phyloP scores from a whole-genome alignment of 1,140 invertebrate genomes.

The Calliopsis andreniformis region DNA sequence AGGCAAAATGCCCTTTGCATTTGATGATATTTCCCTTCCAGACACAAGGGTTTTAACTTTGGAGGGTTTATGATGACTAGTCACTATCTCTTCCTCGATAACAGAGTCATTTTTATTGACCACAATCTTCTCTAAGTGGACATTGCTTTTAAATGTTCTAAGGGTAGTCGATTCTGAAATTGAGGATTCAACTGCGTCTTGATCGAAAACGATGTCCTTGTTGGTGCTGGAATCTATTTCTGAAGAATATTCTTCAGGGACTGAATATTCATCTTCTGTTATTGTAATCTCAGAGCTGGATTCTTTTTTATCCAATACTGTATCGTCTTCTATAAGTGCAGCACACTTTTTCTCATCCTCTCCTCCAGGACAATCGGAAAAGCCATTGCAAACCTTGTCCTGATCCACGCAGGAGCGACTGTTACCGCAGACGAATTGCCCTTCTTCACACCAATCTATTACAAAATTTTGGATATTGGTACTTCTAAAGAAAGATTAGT shows the following conservation, averaged over 20 bases:
- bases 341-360: slow-evolving; percentile 91
- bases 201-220: slow-evolving; percentile 51
- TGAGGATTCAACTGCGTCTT: slow-evolving; percentile 68
- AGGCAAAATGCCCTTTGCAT: slow-evolving; percentile 56
- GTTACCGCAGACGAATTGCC: slow-evolving; percentile 89
- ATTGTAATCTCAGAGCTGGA: neutral
- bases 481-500: neutral
- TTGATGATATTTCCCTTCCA: slow-evolving; percentile 73
- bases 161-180: slow-evolving; percentile 69
- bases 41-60: slow-evolving; percentile 56
- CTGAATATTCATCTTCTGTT: neutral
- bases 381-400: slow-evolving; percentile 87
- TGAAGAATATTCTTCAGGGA: neutral
- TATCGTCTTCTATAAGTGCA: slow-evolving; percentile 76
- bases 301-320: neutral
- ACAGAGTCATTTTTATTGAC: slow-evolving; percentile 11
- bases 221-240: slow-evolving; percentile 45
- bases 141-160: slow-evolving; percentile 5
- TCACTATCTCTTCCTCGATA: neutral
- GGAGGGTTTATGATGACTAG: neutral
- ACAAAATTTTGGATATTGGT: neutral
- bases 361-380: slow-evolving; percentile 88
- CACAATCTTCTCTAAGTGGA: slow-evolving; percentile 40
- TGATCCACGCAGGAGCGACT: slow-evolving; percentile 86
- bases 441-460: slow-evolving; percentile 88